These are phyloP conservation scores for Calameuta pallipes DNA, from an alignment of 2,888 invertebrate genomes.

Conservation along the genomic window DNA sequence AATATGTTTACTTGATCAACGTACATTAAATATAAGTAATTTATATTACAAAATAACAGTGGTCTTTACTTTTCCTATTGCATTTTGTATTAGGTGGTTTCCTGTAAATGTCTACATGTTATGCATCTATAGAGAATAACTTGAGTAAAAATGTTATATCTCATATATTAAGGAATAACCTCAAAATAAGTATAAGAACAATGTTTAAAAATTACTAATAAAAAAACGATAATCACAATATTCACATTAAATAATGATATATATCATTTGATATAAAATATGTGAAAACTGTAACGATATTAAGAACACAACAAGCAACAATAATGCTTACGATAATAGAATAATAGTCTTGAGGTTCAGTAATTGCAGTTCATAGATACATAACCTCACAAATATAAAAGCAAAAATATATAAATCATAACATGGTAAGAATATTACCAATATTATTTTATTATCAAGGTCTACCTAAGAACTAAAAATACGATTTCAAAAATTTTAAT, in stretches of 20 bases:
- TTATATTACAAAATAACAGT: not conserved
- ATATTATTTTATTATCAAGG: not conserved
- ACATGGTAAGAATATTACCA: not conserved
- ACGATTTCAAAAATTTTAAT: not conserved
- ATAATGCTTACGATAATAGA: conserved; percentile 1
- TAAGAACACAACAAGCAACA: not conserved
- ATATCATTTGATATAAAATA: not conserved
- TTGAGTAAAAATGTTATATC: too few species aligned
- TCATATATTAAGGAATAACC: too few species aligned
- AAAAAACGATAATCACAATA: not conserved
- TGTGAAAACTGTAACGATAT: not conserved
- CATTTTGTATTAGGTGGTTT: too few species aligned
- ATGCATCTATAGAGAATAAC: too few species aligned
- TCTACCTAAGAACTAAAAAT: not conserved
- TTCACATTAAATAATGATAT: not conserved
- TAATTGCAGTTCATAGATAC: not conserved
- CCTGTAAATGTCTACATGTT: too few species aligned
- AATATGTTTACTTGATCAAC: too few species aligned
- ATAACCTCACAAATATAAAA: not conserved
- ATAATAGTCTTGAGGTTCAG: not conserved
- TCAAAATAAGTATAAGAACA: too few species aligned
- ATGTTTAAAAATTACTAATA: conserved; percentile 2
- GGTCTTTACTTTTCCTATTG: too few species aligned
- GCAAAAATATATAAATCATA: not conserved
- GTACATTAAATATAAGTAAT: too few species aligned